Conservation (phyloP, 2,113 vertebrate species). For the Psilopsiagon aymara region DNA sequence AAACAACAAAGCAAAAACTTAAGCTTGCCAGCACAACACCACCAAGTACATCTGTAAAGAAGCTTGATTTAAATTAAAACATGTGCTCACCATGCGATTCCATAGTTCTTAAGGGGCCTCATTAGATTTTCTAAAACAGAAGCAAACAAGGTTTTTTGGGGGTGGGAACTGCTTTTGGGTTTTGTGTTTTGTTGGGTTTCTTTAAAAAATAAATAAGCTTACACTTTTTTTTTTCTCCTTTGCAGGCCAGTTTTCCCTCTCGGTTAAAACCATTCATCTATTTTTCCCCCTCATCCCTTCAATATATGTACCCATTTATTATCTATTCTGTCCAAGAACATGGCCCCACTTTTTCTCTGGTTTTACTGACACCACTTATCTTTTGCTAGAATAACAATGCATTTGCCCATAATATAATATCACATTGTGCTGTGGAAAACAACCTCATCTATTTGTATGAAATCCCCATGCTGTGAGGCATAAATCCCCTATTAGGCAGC, state of each 20-base stretch:
- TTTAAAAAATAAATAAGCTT: neutral
- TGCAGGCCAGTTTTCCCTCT: neutral
- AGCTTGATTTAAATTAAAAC: slow-evolving; percentile 39
- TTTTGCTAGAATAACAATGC: neutral
- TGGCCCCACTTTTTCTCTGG: neutral
- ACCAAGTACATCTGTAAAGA: slow-evolving; percentile 30
- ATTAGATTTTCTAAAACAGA: slow-evolving; percentile 89
- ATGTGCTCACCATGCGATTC: slow-evolving; percentile 89
- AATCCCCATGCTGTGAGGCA: neutral
- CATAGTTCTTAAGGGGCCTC: slow-evolving; percentile 93
- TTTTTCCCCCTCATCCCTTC: neutral
- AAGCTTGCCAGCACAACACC: neutral
- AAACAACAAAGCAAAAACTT: slow-evolving; percentile 42
- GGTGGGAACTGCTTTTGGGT: neutral
- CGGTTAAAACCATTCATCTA: neutral
- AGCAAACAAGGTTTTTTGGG: slow-evolving; percentile 41
- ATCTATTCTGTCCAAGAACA: neutral
- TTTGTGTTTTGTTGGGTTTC: neutral
- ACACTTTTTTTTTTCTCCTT: neutral
- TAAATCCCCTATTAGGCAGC: neutral
- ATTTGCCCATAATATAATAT: neutral
- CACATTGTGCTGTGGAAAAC: neutral
- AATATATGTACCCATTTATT: neutral
- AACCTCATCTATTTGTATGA: neutral
- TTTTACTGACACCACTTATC: neutral